Percentiles rank a stretch among this genome's conserved stretches.
phyloP scores from a whole-genome alignment of 2,888 invertebrate genomes.

The Eurytoma adleriae region DNA sequence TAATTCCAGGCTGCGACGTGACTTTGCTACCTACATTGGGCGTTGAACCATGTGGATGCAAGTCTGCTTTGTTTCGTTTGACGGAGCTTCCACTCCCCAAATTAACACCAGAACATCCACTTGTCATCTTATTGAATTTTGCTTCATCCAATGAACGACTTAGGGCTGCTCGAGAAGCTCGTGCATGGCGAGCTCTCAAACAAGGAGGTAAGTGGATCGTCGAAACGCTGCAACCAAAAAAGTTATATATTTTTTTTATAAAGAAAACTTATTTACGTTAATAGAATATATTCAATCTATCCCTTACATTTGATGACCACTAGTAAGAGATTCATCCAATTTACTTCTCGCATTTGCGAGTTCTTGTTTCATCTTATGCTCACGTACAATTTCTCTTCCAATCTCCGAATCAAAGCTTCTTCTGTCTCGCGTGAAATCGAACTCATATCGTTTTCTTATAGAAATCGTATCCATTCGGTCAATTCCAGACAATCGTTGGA shows the following conservation, averaged over 20 bases:
- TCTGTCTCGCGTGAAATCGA: slow-evolving; percentile 68
- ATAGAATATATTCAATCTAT: neutral
- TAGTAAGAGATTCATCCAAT: slow-evolving; percentile 67
- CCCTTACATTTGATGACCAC: slow-evolving; percentile 57
- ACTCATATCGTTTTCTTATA: slow-evolving; percentile 65
- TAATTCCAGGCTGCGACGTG: slow-evolving; percentile 59
- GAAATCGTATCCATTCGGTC: slow-evolving; percentile 65
- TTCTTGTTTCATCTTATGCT: slow-evolving; percentile 76
- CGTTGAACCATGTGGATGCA: slow-evolving; percentile 71
- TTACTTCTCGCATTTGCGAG: slow-evolving; percentile 70
- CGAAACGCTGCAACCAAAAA: slow-evolving; percentile 38
- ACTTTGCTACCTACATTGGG: slow-evolving; percentile 70
- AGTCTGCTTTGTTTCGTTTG: neutral
- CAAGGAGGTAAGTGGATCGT: slow-evolving; percentile 78
- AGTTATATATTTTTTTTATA: neutral
- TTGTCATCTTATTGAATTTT: slow-evolving; percentile 72
- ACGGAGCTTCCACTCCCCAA: slow-evolving; percentile 52
- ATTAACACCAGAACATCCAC: slow-evolving; percentile 71
- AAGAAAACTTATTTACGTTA: neutral
- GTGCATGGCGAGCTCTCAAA: slow-evolving; percentile 77
- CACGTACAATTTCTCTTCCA: slow-evolving; percentile 76
- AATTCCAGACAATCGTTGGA: slow-evolving; percentile 72
- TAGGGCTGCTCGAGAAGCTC: slow-evolving; percentile 70
- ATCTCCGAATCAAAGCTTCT: slow-evolving; percentile 77
- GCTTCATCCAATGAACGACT: slow-evolving; percentile 73